These are phyloP conservation scores for Sthenelais limicola DNA, from an alignment of 2,888 invertebrate species.

Conservation along the genomic window DNA sequence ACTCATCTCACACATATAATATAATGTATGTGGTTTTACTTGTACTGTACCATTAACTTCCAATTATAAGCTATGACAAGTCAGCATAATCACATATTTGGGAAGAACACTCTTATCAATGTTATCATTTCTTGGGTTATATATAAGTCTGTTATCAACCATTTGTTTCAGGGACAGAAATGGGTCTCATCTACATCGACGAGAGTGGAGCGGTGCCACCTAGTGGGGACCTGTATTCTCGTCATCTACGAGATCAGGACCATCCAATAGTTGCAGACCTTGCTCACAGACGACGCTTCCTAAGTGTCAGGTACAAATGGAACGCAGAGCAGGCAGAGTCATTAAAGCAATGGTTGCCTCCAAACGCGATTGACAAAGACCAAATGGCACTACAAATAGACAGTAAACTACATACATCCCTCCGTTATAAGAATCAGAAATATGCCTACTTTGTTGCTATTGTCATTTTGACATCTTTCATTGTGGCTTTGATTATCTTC, in stretches of 20 bases:
- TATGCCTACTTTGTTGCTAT: not conserved
- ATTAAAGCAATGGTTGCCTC: constrained; percentile 12
- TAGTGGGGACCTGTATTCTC: constrained; percentile 17
- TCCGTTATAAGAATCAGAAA: constrained; percentile 20
- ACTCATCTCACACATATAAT: too few species aligned
- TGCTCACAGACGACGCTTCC: constrained; percentile 27
- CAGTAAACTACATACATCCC: not conserved
- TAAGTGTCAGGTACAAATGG: constrained; percentile 33
- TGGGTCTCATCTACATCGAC: constrained; percentile 20
- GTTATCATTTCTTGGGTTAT: too few species aligned
- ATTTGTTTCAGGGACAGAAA: constrained; percentile 16
- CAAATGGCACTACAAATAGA: constrained; percentile 25
- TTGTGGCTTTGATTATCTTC: not conserved
- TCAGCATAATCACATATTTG: too few species aligned
- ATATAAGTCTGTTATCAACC: too few species aligned
- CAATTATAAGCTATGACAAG: too few species aligned
- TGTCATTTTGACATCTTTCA: not conserved
- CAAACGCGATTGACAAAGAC: constrained; percentile 7
- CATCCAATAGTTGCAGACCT: constrained; percentile 19
- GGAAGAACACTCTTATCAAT: too few species aligned
- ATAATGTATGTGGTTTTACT: too few species aligned
- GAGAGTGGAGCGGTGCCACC: constrained; percentile 31
- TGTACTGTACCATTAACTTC: too few species aligned
- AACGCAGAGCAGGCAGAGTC: constrained; percentile 25
- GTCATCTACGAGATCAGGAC: not conserved